Evolutionary conservation across 2,888 invertebrate genomes (phyloP).

Genomic region (Theodoxus fluviatilis): DNA sequence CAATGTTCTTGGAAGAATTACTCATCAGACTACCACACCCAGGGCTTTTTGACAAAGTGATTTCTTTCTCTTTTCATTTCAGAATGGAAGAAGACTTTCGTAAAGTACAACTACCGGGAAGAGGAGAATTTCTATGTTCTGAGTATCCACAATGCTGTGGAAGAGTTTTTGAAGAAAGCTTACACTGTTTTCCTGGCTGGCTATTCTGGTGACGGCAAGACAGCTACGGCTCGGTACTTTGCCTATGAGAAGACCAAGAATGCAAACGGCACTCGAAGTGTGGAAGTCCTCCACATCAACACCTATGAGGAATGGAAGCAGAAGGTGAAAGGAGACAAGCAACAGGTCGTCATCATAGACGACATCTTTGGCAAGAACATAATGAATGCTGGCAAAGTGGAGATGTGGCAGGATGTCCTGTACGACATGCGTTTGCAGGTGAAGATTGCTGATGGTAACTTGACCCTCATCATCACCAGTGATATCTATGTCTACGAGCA

Average conservation of each 20-base stretch:
- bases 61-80: too few relatives aligned
- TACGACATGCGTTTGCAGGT: slow-evolving; percentile 28
- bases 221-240: slow-evolving; percentile 34
- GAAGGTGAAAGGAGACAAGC: slow-evolving; percentile 31
- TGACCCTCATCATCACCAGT: slow-evolving; percentile 12
- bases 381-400: slow-evolving; percentile 30
- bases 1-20: too few relatives aligned
- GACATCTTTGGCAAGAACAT: slow-evolving; percentile 39
- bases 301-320: slow-evolving; percentile 35
- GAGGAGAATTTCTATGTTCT: too few relatives aligned
- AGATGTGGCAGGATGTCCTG: slow-evolving; percentile 35
- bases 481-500: slow-evolving; percentile 1
- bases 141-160: too few relatives aligned
- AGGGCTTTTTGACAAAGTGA: too few relatives aligned
- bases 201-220: slow-evolving; percentile 37
- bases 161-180: too few relatives aligned
- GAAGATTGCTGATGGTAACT: neutral
- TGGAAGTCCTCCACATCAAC: slow-evolving; percentile 32
- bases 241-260: slow-evolving; percentile 23
- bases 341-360: slow-evolving; percentile 39
- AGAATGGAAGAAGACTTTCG: too few relatives aligned
- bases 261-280: neutral
- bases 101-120: too few relatives aligned
- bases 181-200: too few relatives aligned
- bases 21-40: too few relatives aligned